Evolutionary conservation across 2,888 invertebrate species (phyloP), one percentile per base, ranked within the genome.

Genomic region (Amiota communis): DNA sequence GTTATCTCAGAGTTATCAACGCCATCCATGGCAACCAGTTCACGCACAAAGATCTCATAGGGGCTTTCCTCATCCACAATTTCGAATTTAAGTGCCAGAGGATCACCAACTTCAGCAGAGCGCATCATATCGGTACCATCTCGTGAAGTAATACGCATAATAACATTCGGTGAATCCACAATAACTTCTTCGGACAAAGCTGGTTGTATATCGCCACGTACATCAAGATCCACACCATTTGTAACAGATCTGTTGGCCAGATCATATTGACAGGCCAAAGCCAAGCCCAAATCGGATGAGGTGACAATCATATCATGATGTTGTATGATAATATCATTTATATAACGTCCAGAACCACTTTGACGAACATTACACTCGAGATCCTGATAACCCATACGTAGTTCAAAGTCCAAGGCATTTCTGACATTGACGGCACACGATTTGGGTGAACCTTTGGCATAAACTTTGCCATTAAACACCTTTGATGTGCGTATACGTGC

Each of bases 261-360:
- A 89, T 97, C 97, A 90, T 97, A 97, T 89, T 97, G 96, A 89
- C 97, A 97, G 80, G 96, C 96, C 77, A 97, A 95, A 64, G 96
- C 96, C 74, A 97, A 92, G 56, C 97, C 97, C 85, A 97, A 92
- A 92, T 97, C 97, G 71, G 96, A 96, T 78, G 96, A 96, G 78
- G 97, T 97, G 75, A 97, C 96, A 84, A 97, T 97, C 84, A 96
- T 96, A 88, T 97, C 97, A 91, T 97, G 97, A 90, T 97, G 97
- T 89, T 97, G 97, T 85, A 97, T 96, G 73, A 97, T 95, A 69
- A 96, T 96, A 90, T 97, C 97, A 90, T 96, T 97, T 80, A 96
- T 92, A 88, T 95, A 96, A 85, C 94, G 92, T 80, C 96, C 97
- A 70, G 95, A 92, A 72, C 95, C 95, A 87, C 96, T 96, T 88